Percentiles rank a stretch among this genome's conserved stretches.
phyloP scores from a whole-genome alignment of 2,113 vertebrate genomes.

The Prietella phreatophila region DNA sequence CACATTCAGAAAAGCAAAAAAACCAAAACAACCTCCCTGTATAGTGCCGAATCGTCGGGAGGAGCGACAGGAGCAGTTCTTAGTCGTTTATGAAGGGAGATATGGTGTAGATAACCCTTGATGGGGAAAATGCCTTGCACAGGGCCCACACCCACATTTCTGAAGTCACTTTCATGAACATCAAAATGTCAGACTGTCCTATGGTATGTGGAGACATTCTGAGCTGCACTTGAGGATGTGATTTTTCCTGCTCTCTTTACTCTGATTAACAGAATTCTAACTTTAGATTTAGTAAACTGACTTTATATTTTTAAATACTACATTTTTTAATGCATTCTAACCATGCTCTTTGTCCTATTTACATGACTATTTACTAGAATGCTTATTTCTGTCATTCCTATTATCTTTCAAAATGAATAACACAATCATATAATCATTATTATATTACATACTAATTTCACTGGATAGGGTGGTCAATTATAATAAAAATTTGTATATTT shows the following conservation, averaged over 20 bases:
- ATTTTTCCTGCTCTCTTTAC: conserved; percentile 38
- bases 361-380: background rate
- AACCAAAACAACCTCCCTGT: conserved; percentile 9
- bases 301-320: background rate
- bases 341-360: background rate
- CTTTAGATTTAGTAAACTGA: background rate
- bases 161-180: conserved; percentile 32
- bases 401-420: background rate
- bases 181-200: conserved; percentile 53
- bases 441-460: background rate
- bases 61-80: conserved; percentile 27
- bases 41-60: conserved; percentile 8
- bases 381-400: background rate
- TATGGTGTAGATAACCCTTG: conserved; percentile 37
- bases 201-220: conserved; percentile 20
- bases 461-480: background rate
- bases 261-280: background rate
- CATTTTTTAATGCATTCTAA: background rate
- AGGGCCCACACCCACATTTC: conserved; percentile 33
- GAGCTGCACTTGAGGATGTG: conserved; percentile 42
- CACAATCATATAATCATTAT: background rate
- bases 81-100: conserved; percentile 43
- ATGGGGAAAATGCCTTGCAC: conserved; percentile 43
- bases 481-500: background rate
- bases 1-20: conserved; percentile 17